Conservation (phyloP, 1,140 invertebrate genomes). For the Dryas iulia region DNA sequence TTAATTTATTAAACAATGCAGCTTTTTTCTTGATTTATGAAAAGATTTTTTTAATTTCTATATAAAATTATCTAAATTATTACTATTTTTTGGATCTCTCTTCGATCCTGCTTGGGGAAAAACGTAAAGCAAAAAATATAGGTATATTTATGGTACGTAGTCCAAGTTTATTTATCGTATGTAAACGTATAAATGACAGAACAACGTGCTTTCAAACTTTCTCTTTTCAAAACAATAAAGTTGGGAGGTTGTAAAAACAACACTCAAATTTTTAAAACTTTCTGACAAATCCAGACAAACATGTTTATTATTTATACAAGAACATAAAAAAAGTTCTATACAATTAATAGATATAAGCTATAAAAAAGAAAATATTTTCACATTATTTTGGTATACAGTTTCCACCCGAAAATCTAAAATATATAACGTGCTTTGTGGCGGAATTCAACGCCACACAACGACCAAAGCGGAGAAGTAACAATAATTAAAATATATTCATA, state of each 20-base stretch:
- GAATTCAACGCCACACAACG: neutral
- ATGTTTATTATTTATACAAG: neutral
- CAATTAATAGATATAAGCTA: too few species aligned
- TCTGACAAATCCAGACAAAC: neutral
- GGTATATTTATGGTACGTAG: neutral
- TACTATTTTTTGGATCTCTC: too few species aligned
- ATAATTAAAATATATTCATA: neutral
- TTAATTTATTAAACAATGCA: too few species aligned
- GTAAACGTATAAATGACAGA: neutral
- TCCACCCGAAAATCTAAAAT: neutral
- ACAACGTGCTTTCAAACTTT: neutral
- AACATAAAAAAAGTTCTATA: neutral
- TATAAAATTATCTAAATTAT: too few species aligned
- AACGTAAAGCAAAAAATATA: too few species aligned
- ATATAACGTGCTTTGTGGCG: neutral
- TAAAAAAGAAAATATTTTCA: too few species aligned
- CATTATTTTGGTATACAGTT: too few species aligned
- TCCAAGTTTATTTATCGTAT: neutral
- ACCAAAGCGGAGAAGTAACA: too few species aligned
- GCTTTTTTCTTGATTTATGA: too few species aligned
- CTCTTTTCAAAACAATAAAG: neutral
- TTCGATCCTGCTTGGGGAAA: too few species aligned
- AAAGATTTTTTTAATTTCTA: too few species aligned
- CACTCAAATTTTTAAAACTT: neutral
- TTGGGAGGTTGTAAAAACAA: neutral